These are phyloP conservation scores for Bovichtus variegatus DNA, from an alignment of 2,797 vertebrate genomes.

Conservation along the genomic window DNA sequence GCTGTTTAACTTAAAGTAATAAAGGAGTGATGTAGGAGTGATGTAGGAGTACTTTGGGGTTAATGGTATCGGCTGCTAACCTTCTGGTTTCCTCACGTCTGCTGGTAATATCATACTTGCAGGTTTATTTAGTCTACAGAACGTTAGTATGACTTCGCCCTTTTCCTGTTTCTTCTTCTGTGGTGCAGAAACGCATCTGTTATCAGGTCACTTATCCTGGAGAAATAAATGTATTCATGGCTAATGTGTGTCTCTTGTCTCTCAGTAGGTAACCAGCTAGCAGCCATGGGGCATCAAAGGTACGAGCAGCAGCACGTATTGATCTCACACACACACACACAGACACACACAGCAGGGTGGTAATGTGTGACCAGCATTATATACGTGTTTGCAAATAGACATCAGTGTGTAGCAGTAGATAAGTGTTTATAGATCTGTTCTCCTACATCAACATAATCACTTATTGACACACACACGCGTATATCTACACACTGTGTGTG, in stretches of 20 bases:
- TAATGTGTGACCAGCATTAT: constrained; percentile 33
- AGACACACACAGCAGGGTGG: constrained; percentile 28
- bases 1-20: too few relatives aligned
- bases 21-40: too few relatives aligned
- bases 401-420: constrained; percentile 5
- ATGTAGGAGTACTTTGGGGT: too few relatives aligned
- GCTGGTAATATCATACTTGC: too few relatives aligned
- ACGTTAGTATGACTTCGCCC: too few relatives aligned
- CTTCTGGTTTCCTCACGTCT: too few relatives aligned
- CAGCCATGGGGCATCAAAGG: constrained; percentile 95
- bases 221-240: not conserved
- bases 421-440: constrained; percentile 62
- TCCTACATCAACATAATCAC: constrained; percentile 53
- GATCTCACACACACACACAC: constrained; percentile 40
- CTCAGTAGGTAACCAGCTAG: constrained; percentile 96
- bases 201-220: not conserved
- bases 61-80: too few relatives aligned
- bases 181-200: not conserved
- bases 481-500: constrained; percentile 9
- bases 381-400: constrained; percentile 49
- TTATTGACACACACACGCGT: constrained; percentile 42
- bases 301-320: constrained; percentile 81
- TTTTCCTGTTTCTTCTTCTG: not conserved
- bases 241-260: constrained; percentile 48
- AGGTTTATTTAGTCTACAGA: too few relatives aligned